Base-by-base conservation (phyloP, 2,888 invertebrate genomes). In the Thecocarcelia acutangulata region DNA sequence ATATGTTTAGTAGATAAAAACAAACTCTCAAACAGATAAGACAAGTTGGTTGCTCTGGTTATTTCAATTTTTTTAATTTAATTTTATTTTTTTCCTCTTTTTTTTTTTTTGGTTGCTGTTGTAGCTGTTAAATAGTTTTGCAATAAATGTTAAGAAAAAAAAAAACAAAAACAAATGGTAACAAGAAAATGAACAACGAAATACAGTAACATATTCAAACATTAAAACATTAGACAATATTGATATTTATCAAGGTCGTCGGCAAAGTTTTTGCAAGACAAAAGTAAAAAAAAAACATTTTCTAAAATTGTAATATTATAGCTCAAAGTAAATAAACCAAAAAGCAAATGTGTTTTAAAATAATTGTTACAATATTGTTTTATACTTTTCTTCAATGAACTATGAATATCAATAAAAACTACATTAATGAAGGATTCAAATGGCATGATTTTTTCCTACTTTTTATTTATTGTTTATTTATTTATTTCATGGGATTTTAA, bases 41-140 rank as follows among this genome's bases (percentile, higher is more conserved):
- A 80, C 58, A 80, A 64, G 76, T 80, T 80, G 80, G 76, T 80
- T 80, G 80, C 75, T 76, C 76, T 70, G 70, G 64, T 80, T 76
- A 70, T 80, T 66, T 61, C 19, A 50, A 28, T 58, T 40, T 21
- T 54, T n/a, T n/a, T n/a, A n/a, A n/a, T n/a, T n/a, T n/a, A n/a
- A n/a, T n/a, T n/a, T n/a, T n/a, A n/a, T n/a, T n/a, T 52, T 17
- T 12, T 19, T 11, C 21, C 15, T 12, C 46, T 33, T 48, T 17
- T 50, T 19, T 33, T 21, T 44, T 69, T 54, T 73, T 68, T 54
- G 68, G 54, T 74, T 59, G 42, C 61, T 24, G 52, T 19, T 72
- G 42, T 58, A 70, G 70, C 63, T 72, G 46, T 40, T 69, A 54
- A 50, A 63, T 44, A 81, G n/a, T 81, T 77, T 81, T 77, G 77